Evolutionary conservation across 2,888 invertebrate genomes (phyloP).

Genomic region (Tipula lateralis): DNA sequence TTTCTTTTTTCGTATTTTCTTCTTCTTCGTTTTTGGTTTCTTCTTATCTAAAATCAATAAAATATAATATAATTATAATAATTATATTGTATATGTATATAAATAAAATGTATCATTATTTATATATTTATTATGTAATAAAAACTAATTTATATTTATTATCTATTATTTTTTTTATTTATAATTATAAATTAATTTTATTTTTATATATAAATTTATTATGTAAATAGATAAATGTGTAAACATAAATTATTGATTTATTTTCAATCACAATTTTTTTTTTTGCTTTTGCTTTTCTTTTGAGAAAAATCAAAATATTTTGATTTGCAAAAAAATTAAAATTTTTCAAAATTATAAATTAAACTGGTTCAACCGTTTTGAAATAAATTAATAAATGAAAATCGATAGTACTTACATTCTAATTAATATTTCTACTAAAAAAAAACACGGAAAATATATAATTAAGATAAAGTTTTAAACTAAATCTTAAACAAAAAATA

Average conservation of each 20-base stretch:
- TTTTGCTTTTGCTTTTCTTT: neutral
- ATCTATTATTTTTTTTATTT: neutral
- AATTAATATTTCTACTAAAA: neutral
- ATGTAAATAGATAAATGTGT: slow-evolving; percentile 24
- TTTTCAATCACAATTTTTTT: neutral
- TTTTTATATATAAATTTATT: neutral
- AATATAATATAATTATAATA: slow-evolving; percentile 15
- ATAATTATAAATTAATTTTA: slow-evolving; percentile 14
- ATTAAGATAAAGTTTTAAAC: slow-evolving; percentile 26
- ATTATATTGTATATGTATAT: slow-evolving; percentile 24
- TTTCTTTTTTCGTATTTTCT: slow-evolving; percentile 7
- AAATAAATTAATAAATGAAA: neutral
- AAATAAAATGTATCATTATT: slow-evolving; percentile 7
- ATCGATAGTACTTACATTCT: slow-evolving; percentile 1
- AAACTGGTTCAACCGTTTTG: slow-evolving; percentile 15
- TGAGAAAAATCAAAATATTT: slow-evolving; percentile 24
- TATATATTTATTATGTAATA: slow-evolving; percentile 24
- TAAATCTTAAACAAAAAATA: slow-evolving; percentile 28
- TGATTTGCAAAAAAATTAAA: slow-evolving; percentile 24
- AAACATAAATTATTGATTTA: slow-evolving; percentile 24
- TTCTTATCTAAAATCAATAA: slow-evolving; percentile 24
- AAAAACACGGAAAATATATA: neutral
- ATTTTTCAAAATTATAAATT: slow-evolving; percentile 11
- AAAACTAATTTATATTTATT: neutral
- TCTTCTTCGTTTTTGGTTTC: slow-evolving; percentile 2